Percentiles rank a stretch among this genome's conserved stretches.
Conservation (phyloP, 2,797 vertebrate species). For the Amazona ochrocephala region DNA sequence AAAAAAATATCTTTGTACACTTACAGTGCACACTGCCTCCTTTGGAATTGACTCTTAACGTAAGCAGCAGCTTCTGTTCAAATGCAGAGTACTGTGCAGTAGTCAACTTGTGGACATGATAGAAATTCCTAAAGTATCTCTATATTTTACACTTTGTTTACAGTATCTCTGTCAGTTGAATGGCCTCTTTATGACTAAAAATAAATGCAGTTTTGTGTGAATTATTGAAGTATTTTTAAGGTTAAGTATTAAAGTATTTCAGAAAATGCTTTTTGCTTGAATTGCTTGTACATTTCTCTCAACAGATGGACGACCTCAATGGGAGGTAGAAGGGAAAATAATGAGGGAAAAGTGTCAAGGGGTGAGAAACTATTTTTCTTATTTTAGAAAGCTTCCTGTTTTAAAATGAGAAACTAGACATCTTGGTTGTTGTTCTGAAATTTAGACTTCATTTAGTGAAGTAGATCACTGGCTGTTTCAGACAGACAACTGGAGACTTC, state of each 20-base stretch:
- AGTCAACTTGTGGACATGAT: fast-evolving
- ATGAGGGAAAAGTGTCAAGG: conserved; percentile 93
- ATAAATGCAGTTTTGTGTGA: neutral
- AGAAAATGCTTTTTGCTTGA: conserved; percentile 48
- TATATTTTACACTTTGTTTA: neutral
- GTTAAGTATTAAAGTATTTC: neutral
- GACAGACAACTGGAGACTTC: conserved; percentile 19
- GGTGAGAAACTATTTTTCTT: conserved; percentile 81
- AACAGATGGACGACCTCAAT: conserved; percentile 95
- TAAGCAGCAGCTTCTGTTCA: neutral
- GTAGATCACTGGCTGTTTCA: neutral
- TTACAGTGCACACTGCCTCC: fast-evolving
- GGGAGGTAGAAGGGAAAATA: conserved; percentile 98
- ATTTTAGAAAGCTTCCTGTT: conserved; percentile 33
- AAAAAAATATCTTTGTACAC: neutral
- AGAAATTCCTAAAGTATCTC: neutral
- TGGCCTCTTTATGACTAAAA: neutral
- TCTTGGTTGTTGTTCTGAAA: conserved; percentile 7
- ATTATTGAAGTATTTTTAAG: neutral
- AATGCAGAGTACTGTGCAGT: neutral
- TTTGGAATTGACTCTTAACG: fast-evolving
- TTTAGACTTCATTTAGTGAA: conserved; percentile 10
- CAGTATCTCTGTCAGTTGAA: neutral
- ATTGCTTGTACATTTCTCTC: conserved; percentile 70
- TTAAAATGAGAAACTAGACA: conserved; percentile 8